phyloP scores from a whole-genome alignment of 2,797 vertebrate genomes.

The Leucoraja ocellata region DNA sequence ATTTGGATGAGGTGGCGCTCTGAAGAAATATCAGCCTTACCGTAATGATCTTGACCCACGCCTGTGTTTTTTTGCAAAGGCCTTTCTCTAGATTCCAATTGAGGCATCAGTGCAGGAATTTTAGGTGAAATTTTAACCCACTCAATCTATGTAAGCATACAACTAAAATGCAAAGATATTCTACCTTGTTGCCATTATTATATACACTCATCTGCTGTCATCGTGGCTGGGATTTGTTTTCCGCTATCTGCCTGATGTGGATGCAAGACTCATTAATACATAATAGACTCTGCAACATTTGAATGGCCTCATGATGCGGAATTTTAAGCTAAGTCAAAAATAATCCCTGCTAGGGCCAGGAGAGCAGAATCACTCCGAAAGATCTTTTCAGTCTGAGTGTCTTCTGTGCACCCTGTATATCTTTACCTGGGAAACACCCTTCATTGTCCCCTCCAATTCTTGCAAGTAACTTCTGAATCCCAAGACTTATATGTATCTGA shows the following conservation, averaged over 20 bases:
- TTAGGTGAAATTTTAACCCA: background rate
- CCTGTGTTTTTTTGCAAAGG: background rate
- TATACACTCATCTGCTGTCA: background rate
- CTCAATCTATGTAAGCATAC: background rate
- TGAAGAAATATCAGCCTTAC: slow-evolving; percentile 29
- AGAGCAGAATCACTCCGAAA: background rate
- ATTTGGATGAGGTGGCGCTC: slow-evolving; percentile 20
- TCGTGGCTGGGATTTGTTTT: background rate
- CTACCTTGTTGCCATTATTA: too few relatives aligned
- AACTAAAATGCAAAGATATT: background rate
- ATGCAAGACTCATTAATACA: background rate
- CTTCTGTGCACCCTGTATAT: background rate
- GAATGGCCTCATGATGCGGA: background rate
- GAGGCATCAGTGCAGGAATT: background rate
- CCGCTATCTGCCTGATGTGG: background rate
- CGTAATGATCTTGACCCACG: background rate
- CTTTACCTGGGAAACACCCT: background rate
- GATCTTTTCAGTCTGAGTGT: background rate
- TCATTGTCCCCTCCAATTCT: background rate
- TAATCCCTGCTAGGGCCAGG: background rate
- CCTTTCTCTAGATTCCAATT: background rate
- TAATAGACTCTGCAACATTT: background rate
- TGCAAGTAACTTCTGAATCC: background rate
- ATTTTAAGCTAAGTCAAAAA: background rate
- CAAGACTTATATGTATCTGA: background rate